A percentile compares a stretch with the other conserved stretches of the same genome.
These are phyloP conservation scores for Drosophila bunnanda DNA, from an alignment of 2,888 invertebrate species.

Conservation along the genomic window DNA sequence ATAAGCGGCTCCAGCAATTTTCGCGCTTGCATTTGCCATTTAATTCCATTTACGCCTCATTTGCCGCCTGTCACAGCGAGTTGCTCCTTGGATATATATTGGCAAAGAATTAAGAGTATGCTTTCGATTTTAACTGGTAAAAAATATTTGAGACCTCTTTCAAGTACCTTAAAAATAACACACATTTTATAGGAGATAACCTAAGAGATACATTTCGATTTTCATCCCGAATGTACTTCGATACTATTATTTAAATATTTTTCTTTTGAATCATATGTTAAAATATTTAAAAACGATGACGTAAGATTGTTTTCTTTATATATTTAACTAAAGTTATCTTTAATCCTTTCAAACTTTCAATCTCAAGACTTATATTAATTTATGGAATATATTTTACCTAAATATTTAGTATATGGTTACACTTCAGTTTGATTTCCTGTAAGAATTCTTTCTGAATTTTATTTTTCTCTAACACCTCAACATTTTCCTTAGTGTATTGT, in stretches of 20 bases:
- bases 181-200: neutral
- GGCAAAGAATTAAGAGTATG: neutral
- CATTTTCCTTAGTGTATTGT: slow-evolving; percentile 10
- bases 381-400: no score
- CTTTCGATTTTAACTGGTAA: neutral
- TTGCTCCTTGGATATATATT: neutral
- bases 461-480: neutral
- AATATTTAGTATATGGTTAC: no score
- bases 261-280: no score
- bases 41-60: slow-evolving; percentile 80
- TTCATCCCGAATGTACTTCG: no score
- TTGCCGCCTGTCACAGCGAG: slow-evolving; percentile 67
- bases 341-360: no score
- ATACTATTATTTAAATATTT: no score
- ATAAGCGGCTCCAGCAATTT: slow-evolving; percentile 74
- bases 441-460: neutral
- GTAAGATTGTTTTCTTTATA: no score
- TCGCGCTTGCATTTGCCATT: slow-evolving; percentile 81
- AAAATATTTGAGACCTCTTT: neutral
- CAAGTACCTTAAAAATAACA: neutral
- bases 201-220: no score
- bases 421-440: no score
- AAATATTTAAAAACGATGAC: no score
- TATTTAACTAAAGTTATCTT: no score
- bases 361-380: no score